Evolutionary conservation across 1,140 invertebrate species (phyloP), one percentile per base, ranked within the genome.

Genomic region (Lordiphosa stackelbergi): DNA sequence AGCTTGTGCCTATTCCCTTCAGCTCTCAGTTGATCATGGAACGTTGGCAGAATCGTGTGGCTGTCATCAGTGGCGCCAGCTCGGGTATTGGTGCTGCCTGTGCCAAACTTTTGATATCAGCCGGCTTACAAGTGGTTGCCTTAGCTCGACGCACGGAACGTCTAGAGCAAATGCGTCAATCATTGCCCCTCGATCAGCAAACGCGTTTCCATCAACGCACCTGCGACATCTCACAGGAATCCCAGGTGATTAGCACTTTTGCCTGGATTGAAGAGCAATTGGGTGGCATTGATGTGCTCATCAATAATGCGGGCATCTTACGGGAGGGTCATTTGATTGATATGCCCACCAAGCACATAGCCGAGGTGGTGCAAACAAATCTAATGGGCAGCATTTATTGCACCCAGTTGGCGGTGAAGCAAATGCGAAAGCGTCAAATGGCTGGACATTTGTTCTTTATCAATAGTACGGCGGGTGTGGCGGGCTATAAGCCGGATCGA

Each of bases 401-500:
- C 53, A 91, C 92, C 0, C 89, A 91, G 40, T 90, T 92, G 74
- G 91, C 92, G 1, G 79, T 94, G 1, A 89, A 90, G 24, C 91
- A 90, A 0, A 95, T 96, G 93, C 89, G 79, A 42, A 90, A 91
- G 52, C 88, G 90, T 4, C 88, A 90, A 1, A 88, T 92, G 16
- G 86, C 91, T 40, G 94, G 94, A 0, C 93, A 95, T 53, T 90
- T 95, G 45, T 90, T 95, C 48, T 90, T 93, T 51, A 90, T 95
- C 8, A 94, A 93, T 86, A 94, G 91, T 62, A 69, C 90, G 10
- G 87, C 88, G 0, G 91, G 91, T 0, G 88, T 91, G 58, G 89
- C 86, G 16, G 74, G 90, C 2, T 81, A 81, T 9, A 71, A 72
- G 46, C 69, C 74, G 0, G 61, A 56, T 2, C 88, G 88, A 0